Conservation (phyloP, 2,888 invertebrate species). For the Tetropium fuscum region DNA sequence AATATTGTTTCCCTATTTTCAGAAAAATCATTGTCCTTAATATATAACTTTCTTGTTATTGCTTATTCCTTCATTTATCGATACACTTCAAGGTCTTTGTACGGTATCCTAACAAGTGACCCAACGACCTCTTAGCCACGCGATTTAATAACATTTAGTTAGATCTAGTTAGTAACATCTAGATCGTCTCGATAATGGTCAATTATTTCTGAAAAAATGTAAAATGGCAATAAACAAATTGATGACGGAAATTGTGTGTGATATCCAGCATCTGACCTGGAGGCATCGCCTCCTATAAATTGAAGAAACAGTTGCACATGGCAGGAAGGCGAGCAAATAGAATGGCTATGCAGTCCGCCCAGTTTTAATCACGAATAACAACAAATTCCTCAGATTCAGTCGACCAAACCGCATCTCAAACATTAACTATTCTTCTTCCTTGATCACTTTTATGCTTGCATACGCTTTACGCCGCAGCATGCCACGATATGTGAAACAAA, state of each 20-base stretch:
- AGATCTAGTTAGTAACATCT: conserved; percentile 3
- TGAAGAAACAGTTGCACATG: conserved; percentile 58
- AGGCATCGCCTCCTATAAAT: conserved; percentile 54
- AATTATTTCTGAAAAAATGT: conserved; percentile 29
- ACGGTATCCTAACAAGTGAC: neutral
- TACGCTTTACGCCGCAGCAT: conserved; percentile 29
- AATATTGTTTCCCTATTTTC: no score
- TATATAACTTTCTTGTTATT: no score
- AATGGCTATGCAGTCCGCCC: conserved; percentile 59
- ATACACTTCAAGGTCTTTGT: neutral
- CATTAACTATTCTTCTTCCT: conserved; percentile 41
- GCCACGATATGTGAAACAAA: conserved; percentile 29
- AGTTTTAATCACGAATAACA: conserved; percentile 61
- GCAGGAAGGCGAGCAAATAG: conserved; percentile 58
- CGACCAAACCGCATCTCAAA: conserved; percentile 51
- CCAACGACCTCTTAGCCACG: neutral
- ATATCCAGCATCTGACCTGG: conserved; percentile 49
- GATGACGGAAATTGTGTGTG: conserved; percentile 49
- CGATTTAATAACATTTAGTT: conserved; percentile 9
- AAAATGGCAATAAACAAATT: conserved; percentile 35
- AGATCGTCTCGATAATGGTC: conserved; percentile 23
- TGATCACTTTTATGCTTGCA: conserved; percentile 36
- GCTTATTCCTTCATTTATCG: no score
- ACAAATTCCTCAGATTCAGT: conserved; percentile 59
- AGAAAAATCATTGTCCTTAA: no score